Conservation (phyloP, 2,888 invertebrate species). For the Hydraecia micacea region DNA sequence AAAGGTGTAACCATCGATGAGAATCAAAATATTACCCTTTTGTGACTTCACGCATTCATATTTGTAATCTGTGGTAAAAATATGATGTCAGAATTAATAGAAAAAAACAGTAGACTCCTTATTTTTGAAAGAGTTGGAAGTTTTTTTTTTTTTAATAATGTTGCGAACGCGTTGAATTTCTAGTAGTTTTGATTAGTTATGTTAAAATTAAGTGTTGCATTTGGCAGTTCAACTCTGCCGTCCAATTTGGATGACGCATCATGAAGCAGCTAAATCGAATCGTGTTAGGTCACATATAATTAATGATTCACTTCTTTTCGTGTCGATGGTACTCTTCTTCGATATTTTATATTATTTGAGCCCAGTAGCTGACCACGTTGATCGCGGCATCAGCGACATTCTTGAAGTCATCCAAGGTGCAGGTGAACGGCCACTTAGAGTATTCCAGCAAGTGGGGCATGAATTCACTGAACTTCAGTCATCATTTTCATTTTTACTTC, state of each 20-base stretch:
- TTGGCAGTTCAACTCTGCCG: background rate
- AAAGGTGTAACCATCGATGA: constrained; percentile 72
- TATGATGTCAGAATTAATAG: background rate
- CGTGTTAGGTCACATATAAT: background rate
- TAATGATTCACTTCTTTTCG: too few relatives aligned
- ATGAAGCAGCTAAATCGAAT: background rate
- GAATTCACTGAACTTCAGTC: background rate
- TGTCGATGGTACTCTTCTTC: too few relatives aligned
- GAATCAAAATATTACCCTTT: constrained; percentile 61
- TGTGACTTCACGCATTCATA: constrained; percentile 51
- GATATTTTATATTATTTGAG: too few relatives aligned
- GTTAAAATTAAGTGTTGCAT: background rate
- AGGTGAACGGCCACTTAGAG: too few relatives aligned
- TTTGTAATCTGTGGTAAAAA: constrained; percentile 30
- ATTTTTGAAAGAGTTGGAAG: background rate
- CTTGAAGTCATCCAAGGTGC: too few relatives aligned
- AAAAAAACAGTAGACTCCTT: background rate
- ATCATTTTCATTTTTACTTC: background rate
- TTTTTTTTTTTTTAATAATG: background rate
- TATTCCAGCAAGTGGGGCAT: too few relatives aligned
- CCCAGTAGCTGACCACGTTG: too few relatives aligned
- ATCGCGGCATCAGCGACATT: too few relatives aligned
- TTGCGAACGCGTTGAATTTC: background rate
- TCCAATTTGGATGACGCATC: background rate
- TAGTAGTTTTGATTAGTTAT: background rate